Base-by-base conservation (phyloP, 2,888 invertebrate species). In the Caenorhabditis imperialis region DNA sequence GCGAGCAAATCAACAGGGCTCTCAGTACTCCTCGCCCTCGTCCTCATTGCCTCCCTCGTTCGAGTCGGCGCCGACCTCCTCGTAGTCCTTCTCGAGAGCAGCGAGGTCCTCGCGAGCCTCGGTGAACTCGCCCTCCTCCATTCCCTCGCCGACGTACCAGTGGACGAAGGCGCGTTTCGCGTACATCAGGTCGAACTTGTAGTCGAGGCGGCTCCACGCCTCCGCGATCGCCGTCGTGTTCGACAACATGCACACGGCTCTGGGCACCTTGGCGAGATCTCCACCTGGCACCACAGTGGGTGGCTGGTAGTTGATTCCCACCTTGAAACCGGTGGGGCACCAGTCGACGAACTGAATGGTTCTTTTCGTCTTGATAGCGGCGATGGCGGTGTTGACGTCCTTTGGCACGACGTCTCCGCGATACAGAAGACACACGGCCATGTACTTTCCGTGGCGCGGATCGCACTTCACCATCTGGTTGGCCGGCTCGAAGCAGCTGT, bases 361-460 rank as follows among this genome's bases (percentile, higher is more conserved):
- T 79, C 92, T 92, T 91, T 95, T 95, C 85, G 95, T 95, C 91
- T 96, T 96, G 91, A 96, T 95, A 89, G 94, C 93, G 1, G 94
- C 94, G 89, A 95, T 95, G 60, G 95, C 94, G 18, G 94, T 94
- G 89, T 95, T 95, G 44, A 95, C 95, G 89, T 95, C 95, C 91
- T 89, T 95, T 77, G 95, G 95, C 6, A 96, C 95, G 73, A 95
- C 94, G 89, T 95, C 95, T 77, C 95, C 95, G 88, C 95, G 61
- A 78, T 88, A 84, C 88, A 90, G 81, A 86, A 90, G 70, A 88
- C 89, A 85, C 8, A 82, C 89, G 27, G 90, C 90, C 90, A 82
- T 90, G 84, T 90, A 90, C 81, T 90, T 90, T 25, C 89, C 89
- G 78, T 89, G 88, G 3, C 93, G 91, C 93, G 92, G 93, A 89